Evolutionary conservation across 2,113 vertebrate genomes (phyloP).

Genomic region (Lanius collurio): DNA sequence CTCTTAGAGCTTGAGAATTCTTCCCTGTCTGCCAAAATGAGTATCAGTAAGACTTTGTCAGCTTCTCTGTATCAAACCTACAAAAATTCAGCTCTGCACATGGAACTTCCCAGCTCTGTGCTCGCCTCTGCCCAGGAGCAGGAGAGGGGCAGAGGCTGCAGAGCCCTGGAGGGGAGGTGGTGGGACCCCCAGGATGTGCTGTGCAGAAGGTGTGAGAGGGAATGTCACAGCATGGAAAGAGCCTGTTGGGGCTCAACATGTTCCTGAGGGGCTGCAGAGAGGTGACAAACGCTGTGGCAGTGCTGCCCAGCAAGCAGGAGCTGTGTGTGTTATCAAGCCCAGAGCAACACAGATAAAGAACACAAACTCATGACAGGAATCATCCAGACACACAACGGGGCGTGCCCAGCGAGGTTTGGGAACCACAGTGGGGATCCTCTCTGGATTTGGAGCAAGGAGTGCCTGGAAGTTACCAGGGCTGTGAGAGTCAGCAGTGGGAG

Average conservation of each 20-base stretch:
- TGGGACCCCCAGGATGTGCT: not conserved
- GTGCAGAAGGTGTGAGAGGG: not conserved
- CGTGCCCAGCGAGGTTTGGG: not conserved
- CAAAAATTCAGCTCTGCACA: not conserved
- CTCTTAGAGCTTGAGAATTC: slow-evolving; percentile 16
- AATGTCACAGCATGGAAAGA: not conserved
- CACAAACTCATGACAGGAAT: fast-evolving
- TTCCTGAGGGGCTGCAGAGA: not conserved
- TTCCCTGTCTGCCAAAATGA: not conserved
- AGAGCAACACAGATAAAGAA: fast-evolving
- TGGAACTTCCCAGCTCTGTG: not conserved
- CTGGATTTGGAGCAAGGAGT: not conserved
- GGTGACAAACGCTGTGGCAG: not conserved
- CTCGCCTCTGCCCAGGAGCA: not conserved
- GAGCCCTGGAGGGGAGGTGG: not conserved
- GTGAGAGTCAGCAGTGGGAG: not conserved
- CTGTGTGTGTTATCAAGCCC: not conserved
- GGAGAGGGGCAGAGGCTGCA: not conserved
- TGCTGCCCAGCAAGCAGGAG: not conserved
- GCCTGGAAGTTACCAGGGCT: not conserved
- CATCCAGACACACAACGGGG: not conserved
- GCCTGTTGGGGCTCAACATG: not conserved
- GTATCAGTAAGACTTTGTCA: not conserved
- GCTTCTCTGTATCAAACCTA: slow-evolving; percentile 27
- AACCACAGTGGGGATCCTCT: not conserved